Percentiles rank a stretch among this genome's conserved stretches.
Evolutionary conservation across 2,797 vertebrate genomes (phyloP).

Genomic region (Gymnothorax javanicus): DNA sequence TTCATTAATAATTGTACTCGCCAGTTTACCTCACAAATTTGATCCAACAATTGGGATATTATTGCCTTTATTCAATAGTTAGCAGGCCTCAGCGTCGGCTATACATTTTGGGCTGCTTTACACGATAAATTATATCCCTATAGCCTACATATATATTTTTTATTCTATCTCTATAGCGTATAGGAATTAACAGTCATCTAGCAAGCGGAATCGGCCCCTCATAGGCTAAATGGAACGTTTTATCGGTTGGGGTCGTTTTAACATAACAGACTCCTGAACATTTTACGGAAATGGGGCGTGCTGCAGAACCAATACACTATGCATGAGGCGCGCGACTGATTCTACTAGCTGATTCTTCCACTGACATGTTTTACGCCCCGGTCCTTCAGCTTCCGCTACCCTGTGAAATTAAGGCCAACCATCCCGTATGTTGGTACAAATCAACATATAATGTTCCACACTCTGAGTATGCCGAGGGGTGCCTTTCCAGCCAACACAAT

Average conservation of each 20-base stretch:
- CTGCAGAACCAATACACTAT: not conserved
- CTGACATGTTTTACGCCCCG: constrained; percentile 28
- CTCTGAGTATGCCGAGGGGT: constrained; percentile 33
- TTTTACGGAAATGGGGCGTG: not conserved
- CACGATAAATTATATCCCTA: not conserved
- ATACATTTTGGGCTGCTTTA: not conserved
- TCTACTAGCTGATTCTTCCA: not conserved
- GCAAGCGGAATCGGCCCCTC: no score
- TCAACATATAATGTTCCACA: constrained; percentile 27
- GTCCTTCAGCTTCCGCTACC: constrained; percentile 13
- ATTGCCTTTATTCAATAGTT: not conserved
- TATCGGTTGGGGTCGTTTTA: not conserved
- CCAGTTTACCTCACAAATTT: not conserved
- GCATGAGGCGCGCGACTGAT: constrained; percentile 5
- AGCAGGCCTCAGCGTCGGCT: not conserved
- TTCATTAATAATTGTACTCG: not conserved
- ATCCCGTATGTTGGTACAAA: constrained; percentile 28
- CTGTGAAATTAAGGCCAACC: constrained; percentile 29
- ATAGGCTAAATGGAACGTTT: not conserved
- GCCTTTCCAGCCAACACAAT: constrained; percentile 31
- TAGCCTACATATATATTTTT: not conserved
- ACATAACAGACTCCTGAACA: not conserved
- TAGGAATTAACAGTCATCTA: not conserved
- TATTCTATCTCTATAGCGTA: not conserved
- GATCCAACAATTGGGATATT: not conserved